A percentile compares a stretch with the other conserved stretches of the same genome.
These are phyloP conservation scores for Aphelinus certus DNA, from an alignment of 1,140 invertebrate genomes.

Conservation along the genomic window DNA sequence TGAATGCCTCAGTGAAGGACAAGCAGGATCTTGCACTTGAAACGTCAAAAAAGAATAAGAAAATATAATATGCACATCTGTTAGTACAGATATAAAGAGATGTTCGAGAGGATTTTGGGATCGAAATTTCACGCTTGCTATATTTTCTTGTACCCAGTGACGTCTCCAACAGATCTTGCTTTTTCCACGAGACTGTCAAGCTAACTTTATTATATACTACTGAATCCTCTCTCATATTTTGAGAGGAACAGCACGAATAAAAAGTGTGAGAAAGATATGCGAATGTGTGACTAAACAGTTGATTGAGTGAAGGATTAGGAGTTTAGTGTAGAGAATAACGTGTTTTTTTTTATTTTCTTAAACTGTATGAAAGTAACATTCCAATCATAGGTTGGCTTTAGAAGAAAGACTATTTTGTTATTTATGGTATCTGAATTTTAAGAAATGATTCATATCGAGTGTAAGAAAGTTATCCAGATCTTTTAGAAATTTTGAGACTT, in stretches of 20 bases:
- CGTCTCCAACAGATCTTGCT: slow-evolving; percentile 23
- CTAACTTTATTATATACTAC: slow-evolving; percentile 27
- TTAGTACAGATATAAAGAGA: neutral
- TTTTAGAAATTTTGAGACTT: too few relatives aligned
- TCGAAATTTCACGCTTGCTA: neutral
- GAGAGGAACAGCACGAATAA: slow-evolving; percentile 24
- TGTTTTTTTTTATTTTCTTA: too few relatives aligned
- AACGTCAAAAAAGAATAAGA: neutral
- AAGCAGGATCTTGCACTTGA: slow-evolving; percentile 14
- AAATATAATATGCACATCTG: slow-evolving; percentile 4
- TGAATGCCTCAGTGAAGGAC: neutral
- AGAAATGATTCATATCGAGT: too few relatives aligned
- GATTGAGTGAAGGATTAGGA: slow-evolving; percentile 3
- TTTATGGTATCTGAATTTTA: too few relatives aligned
- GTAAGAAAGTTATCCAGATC: too few relatives aligned
- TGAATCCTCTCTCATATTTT: slow-evolving; percentile 5
- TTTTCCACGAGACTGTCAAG: slow-evolving; percentile 9
- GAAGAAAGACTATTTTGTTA: too few relatives aligned
- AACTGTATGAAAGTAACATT: too few relatives aligned
- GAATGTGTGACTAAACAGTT: slow-evolving; percentile 4
- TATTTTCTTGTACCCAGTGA: neutral
- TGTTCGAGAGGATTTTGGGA: neutral
- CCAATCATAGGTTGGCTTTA: too few relatives aligned
- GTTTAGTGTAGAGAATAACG: slow-evolving; percentile 7
- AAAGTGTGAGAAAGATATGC: slow-evolving; percentile 1